Conservation (phyloP, 2,888 invertebrate genomes). For the Chaitophorus viminalis region DNA sequence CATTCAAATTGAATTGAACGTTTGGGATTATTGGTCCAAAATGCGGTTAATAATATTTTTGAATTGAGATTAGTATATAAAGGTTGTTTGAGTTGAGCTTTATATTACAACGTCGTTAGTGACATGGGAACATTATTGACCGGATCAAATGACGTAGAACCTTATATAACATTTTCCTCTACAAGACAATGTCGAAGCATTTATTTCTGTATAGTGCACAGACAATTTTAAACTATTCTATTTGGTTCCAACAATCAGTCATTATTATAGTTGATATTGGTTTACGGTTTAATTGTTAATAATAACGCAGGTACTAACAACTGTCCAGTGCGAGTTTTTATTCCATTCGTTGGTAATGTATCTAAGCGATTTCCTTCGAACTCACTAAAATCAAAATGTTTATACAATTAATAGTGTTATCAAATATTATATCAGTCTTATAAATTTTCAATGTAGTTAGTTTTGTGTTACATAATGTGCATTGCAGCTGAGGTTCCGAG, state of each 20-base stretch:
- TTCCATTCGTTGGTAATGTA: conserved; percentile 73
- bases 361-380: conserved; percentile 79
- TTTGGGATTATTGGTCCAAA: too few relatives aligned
- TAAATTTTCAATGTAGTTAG: conserved; percentile 3
- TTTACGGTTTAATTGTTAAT: neutral
- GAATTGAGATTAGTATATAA: too few relatives aligned
- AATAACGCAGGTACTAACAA: conserved; percentile 73
- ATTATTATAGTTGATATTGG: too few relatives aligned
- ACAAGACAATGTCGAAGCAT: neutral
- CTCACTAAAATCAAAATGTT: conserved; percentile 70
- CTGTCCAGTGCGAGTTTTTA: conserved; percentile 78
- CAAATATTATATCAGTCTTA: neutral
- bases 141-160: neutral
- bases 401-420: neutral
- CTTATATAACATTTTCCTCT: neutral
- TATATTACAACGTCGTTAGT: too few relatives aligned
- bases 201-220: neutral
- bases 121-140: too few relatives aligned
- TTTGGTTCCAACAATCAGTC: neutral
- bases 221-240: neutral
- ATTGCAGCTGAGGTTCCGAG: conserved; percentile 72
- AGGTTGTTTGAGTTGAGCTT: too few relatives aligned
- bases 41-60: too few relatives aligned
- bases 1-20: too few relatives aligned
- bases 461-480: conserved; percentile 74